These are phyloP conservation scores for Spisula subtruncata DNA, from an alignment of 2,888 invertebrate genomes.

Conservation along the genomic window DNA sequence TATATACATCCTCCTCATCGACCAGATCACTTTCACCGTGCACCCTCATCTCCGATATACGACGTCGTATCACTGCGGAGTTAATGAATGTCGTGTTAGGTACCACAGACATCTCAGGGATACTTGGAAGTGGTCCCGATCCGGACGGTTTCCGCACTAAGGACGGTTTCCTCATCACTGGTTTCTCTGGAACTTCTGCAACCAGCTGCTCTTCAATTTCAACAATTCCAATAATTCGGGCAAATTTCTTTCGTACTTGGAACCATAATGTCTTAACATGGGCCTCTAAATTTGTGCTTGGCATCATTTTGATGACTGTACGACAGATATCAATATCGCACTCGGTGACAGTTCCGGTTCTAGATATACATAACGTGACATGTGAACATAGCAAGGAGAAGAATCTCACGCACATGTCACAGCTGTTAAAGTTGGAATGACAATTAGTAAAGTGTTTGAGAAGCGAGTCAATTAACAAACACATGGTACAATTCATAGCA, in stretches of 20 bases:
- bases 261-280: constrained; percentile 64
- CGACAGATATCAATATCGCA: constrained; percentile 49
- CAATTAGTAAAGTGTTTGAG: constrained; percentile 72
- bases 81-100: constrained; percentile 40
- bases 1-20: neutral
- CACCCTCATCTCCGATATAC: neutral
- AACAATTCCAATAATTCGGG: constrained; percentile 53
- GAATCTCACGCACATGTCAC: constrained; percentile 67
- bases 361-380: constrained; percentile 55
- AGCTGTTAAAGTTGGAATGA: constrained; percentile 41
- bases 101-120: constrained; percentile 44
- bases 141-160: constrained; percentile 21
- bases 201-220: constrained; percentile 29
- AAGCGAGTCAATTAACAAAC: constrained; percentile 53
- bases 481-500: constrained; percentile 53
- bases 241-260: constrained; percentile 59
- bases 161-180: neutral
- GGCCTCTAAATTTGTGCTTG: constrained; percentile 21
- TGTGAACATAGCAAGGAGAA: constrained; percentile 69
- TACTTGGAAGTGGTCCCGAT: constrained; percentile 48
- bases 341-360: constrained; percentile 21
- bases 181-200: neutral
- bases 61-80: constrained; percentile 53
- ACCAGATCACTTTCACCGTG: neutral
- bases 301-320: constrained; percentile 33